Conservation (phyloP, 2,113 vertebrate species). For the Zonotrichia leucophrys region DNA sequence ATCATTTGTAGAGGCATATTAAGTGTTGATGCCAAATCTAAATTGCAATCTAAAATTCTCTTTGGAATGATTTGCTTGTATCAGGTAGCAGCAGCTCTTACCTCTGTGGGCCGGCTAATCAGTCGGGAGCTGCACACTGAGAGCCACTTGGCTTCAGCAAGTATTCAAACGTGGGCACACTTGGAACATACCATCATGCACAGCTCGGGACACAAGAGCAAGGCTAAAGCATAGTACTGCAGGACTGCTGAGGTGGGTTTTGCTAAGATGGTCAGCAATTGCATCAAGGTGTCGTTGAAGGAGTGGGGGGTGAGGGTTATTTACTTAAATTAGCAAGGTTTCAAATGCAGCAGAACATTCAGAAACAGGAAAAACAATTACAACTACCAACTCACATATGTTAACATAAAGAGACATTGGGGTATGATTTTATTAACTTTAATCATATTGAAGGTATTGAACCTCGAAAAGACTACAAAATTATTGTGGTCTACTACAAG, state of each 20-base stretch:
- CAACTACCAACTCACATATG: rapidly evolving
- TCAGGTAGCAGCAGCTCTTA: neutral
- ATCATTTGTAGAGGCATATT: neutral
- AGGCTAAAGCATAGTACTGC: neutral
- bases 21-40: neutral
- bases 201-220: rapidly evolving
- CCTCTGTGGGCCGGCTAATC: neutral
- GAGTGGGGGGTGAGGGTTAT: neutral
- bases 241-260: neutral
- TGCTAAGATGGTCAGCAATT: neutral
- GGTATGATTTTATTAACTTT: neutral
- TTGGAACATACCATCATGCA: rapidly evolving
- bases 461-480: neutral
- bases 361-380: neutral
- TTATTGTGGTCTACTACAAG: neutral
- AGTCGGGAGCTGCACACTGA: neutral
- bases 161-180: neutral
- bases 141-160: neutral
- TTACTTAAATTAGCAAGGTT: neutral
- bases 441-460: neutral
- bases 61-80: neutral
- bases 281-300: neutral
- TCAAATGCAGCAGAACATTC: neutral
- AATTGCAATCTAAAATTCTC: neutral
- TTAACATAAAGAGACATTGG: neutral